phyloP scores from a whole-genome alignment of 2,888 invertebrate genomes.

The Sialis lutaria region DNA sequence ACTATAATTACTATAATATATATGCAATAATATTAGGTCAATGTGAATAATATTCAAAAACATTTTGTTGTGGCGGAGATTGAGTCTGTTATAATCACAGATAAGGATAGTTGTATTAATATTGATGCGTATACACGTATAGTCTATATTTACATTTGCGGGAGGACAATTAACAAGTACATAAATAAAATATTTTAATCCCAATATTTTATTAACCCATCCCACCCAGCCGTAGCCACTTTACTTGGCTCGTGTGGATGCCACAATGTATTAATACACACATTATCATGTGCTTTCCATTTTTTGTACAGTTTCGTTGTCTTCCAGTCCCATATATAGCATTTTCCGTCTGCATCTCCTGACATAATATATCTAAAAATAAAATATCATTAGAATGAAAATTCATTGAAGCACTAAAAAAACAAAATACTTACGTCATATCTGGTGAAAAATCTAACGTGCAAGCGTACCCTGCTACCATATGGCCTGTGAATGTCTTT shows the following conservation, averaged over 20 bases:
- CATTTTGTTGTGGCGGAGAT: no score
- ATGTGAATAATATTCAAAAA: no score
- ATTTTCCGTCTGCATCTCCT: constrained; percentile 97
- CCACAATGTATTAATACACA: constrained; percentile 90
- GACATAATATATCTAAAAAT: constrained; percentile 79
- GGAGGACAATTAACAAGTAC: no score
- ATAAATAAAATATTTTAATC: constrained; percentile 40
- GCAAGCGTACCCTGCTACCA: constrained; percentile 99
- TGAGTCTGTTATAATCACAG: no score
- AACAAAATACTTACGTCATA: constrained; percentile 54
- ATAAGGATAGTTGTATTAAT: no score
- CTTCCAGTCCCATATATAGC: constrained; percentile 99
- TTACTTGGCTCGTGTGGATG: constrained; percentile 98
- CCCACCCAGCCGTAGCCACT: constrained; percentile 97
- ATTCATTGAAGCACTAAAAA: background rate
- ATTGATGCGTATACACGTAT: no score
- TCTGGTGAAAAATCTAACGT: constrained; percentile 94
- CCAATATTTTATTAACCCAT: constrained; percentile 97
- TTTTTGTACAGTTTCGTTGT: constrained; percentile 95
- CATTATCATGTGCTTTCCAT: constrained; percentile 98
- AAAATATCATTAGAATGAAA: constrained; percentile 8
- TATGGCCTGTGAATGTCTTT: constrained; percentile 95
- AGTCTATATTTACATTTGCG: no score
- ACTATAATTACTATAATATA: no score
- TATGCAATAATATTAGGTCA: no score